Conservation (phyloP, 2,888 invertebrate species). For the Dicranocentrus wangi region DNA sequence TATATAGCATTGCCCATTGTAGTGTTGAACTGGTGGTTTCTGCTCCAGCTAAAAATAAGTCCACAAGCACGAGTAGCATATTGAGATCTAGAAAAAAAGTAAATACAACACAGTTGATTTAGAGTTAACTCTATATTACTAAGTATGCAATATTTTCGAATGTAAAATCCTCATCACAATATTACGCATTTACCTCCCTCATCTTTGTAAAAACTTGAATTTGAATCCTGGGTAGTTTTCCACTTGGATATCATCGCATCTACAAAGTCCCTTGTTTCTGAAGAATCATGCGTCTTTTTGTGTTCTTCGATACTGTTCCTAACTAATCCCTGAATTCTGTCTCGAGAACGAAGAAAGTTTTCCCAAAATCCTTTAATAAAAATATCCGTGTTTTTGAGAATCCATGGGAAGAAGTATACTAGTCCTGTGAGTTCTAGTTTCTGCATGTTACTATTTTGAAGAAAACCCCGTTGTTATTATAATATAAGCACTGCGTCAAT, state of each 20-base stretch:
- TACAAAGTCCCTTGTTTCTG: constrained; percentile 54
- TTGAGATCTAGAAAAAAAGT: constrained; percentile 68
- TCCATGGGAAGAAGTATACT: constrained; percentile 36
- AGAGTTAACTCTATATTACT: too few species aligned
- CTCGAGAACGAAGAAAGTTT: constrained; percentile 40
- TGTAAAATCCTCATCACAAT: constrained; percentile 21
- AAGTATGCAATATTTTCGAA: too few species aligned
- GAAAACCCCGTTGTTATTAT: background rate
- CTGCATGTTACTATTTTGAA: constrained; percentile 17
- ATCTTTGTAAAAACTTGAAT: constrained; percentile 56
- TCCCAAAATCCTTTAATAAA: constrained; percentile 72
- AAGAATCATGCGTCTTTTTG: constrained; percentile 45
- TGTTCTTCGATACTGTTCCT: constrained; percentile 52
- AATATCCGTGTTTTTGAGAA: constrained; percentile 50
- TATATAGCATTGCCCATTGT: constrained; percentile 58
- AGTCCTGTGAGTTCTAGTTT: constrained; percentile 36
- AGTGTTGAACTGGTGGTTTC: constrained; percentile 67
- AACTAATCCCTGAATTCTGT: constrained; percentile 45
- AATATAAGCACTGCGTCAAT: background rate
- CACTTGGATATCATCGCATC: constrained; percentile 62
- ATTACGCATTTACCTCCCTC: constrained; percentile 64
- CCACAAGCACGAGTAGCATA: constrained; percentile 68
- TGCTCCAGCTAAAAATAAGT: constrained; percentile 68
- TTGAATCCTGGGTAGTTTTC: constrained; percentile 28
- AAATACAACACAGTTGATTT: too few species aligned